Evolutionary conservation across 2,797 vertebrate genomes (phyloP), one percentile per base, ranked within the genome.

Genomic region (Chelonia mydas): DNA sequence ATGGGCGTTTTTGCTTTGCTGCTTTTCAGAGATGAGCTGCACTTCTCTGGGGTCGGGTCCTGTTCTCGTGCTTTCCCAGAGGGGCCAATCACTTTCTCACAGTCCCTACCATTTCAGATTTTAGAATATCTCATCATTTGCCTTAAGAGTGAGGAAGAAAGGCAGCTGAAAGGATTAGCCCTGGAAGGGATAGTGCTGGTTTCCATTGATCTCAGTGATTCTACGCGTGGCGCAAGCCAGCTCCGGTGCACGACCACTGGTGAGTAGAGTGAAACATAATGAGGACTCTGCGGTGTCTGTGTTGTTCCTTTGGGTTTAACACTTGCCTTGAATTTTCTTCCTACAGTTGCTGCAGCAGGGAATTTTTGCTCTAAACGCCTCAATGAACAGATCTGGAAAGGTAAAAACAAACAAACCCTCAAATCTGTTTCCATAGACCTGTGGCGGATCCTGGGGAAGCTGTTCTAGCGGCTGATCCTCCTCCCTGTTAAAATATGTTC

Each of bases 101-200:
- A 74, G 79, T 86, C 87, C 31, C 95, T 57, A 37, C 86, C 76
- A 92, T 96, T 97, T 95, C 93, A 98, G 98, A 96, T 98, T 96
- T 94, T 98, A 93, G 97, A 95, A 92, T 97, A 95, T 55, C 89
- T 98, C 91, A 96, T 98, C 72, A 93, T 98, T 95, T 88, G 92
- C 68, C 94, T 97, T 94, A 95, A 88, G 72, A 87, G 74, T 92
- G 90, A 91, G 94, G 65, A 81, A 53, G 90, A 90, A 82, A 84
- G 78, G 90, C 23, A 81, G 55, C 59, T 87, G 88, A 93, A 84
- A 49, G 74, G 51, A 89, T 16, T 86, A 13, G 90, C 95, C 28
- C 77, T 94, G 17, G 90, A 95, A 93, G 94, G 93, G 72, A 90
- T 93, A 72, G 86, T 98, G 37, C 25, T 86, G 37, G 90, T 98